A percentile compares a stretch with the other conserved stretches of the same genome.
Evolutionary conservation across 2,797 vertebrate genomes (phyloP).

Genomic region (Philypnodon macrostomus): DNA sequence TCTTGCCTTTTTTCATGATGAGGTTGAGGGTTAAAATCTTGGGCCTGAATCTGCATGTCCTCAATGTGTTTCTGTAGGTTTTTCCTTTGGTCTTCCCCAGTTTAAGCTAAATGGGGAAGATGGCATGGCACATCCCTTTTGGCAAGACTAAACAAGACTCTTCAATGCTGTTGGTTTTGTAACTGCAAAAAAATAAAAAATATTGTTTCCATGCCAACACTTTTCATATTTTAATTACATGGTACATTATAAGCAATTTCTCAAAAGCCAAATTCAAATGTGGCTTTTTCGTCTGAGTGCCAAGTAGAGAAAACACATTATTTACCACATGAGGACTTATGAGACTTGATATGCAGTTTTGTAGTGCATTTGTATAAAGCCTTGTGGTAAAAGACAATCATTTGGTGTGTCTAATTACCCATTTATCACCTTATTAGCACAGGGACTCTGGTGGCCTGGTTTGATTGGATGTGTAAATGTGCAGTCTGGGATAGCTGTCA

Average conservation of each 20-base stretch:
- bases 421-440: constrained; percentile 1
- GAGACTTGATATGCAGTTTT: neutral
- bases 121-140: too few species aligned
- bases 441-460: constrained; percentile 1
- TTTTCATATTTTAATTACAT: constrained; percentile 8
- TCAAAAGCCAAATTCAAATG: neutral
- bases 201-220: neutral
- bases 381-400: constrained; percentile 6
- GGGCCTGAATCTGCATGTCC: too few species aligned
- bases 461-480: constrained; percentile 4
- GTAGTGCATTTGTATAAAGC: neutral
- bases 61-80: too few species aligned
- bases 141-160: too few species aligned
- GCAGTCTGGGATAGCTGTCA: constrained; percentile 2
- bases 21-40: too few species aligned
- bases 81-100: too few species aligned
- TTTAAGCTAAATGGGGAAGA: too few species aligned
- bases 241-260: neutral
- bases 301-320: neutral
- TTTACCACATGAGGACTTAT: constrained; percentile 2
- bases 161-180: too few species aligned
- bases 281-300: constrained; percentile 1
- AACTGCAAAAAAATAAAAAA: neutral
- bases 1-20: too few species aligned
- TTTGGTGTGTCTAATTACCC: constrained; percentile 7